Base-by-base conservation (phyloP, 2,888 invertebrate species). In the Noctua fimbriata region DNA sequence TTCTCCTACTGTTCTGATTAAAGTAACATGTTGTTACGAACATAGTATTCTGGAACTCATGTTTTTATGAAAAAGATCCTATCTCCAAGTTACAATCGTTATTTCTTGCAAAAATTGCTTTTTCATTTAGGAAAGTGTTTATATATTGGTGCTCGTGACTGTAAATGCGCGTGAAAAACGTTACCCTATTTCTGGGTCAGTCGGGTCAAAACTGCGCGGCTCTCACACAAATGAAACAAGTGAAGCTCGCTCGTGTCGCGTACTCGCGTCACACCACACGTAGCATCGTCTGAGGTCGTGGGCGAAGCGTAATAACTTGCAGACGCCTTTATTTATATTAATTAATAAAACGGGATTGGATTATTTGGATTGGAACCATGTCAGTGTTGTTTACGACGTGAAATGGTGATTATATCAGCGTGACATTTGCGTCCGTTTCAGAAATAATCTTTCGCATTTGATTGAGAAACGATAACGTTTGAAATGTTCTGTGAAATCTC, bases 381-480 rank as follows among this genome's bases (percentile, higher is more conserved):
- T 83, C 66, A 71, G 0, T n/a, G 47, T 63, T 71, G 16, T 49
- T 70, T 36, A 71, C 44, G 28, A 71, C 18, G 21, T 21, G 24
- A 67, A 69, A 55, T 44, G 24, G n/a, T 7, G 47, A 55, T 63
- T 63, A 55, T 47, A 72, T 69, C 28, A 47, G 14, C 47, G 28
- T 21, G 72, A 41, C 55, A 36, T 78, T 82, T 65, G 72, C 24
- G 78, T 72, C 63, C 49, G 49, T 72, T 72, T 69, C 67, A 41
- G 32, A 69, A 55, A 44, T 83, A 60, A 81, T 81, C 83, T 76
- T 55, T 69, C 21, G 12, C 24, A 65, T 69, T 65, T 65, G 36
- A 82, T 69, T 69, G 69, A 69, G 49, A 24, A 44, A 21, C n/a
- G 66, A 76, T 65, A 66, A 18, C 21, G 32, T 1, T 69, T 28